Conservation (phyloP, 2,797 vertebrate genomes). For the Chloroceryle inda region DNA sequence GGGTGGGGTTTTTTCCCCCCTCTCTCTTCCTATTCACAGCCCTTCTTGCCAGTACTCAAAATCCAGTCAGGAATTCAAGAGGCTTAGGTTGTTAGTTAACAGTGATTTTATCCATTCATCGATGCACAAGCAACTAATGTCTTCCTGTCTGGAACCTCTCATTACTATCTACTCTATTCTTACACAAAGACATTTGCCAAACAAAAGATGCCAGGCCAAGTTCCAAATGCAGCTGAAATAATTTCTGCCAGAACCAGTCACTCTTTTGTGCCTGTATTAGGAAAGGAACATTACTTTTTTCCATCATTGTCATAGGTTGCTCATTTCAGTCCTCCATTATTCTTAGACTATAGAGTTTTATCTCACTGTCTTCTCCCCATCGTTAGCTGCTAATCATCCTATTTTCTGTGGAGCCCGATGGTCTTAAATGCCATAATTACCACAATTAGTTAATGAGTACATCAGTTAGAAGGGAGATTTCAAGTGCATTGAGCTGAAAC, state of each 20-base stretch:
- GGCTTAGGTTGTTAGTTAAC: not conserved
- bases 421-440: constrained; percentile 9
- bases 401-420: not conserved
- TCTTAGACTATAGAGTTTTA: not conserved
- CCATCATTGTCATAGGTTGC: not conserved
- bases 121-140: not conserved
- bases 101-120: not conserved
- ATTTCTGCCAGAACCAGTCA: not conserved
- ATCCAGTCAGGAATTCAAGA: not conserved
- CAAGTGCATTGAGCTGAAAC: not conserved
- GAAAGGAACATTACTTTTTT: not conserved
- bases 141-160: not conserved
- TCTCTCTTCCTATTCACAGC: not conserved
- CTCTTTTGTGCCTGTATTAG: not conserved
- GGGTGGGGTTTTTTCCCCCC: not conserved
- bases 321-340: not conserved
- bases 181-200: constrained; percentile 19
- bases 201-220: not conserved
- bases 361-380: not conserved
- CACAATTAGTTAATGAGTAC: not conserved
- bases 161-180: not conserved
- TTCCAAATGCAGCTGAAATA: constrained; percentile 4
- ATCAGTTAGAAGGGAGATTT: not conserved
- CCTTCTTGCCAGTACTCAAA: not conserved
- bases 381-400: constrained; percentile 9